Base-by-base conservation (phyloP, 2,797 vertebrate genomes). In the Muscicapa striata region DNA sequence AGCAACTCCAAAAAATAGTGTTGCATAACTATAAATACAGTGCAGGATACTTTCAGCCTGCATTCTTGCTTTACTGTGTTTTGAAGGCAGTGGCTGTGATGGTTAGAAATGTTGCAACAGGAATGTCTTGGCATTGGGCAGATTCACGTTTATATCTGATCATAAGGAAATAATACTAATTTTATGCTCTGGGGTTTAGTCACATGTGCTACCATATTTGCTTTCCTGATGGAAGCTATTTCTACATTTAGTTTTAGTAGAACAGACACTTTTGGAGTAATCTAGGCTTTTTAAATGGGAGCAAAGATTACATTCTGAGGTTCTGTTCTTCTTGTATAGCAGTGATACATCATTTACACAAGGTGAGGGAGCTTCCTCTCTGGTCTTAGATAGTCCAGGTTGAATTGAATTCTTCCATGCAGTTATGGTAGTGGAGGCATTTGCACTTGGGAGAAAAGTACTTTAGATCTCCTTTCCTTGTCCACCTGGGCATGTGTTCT, bases 11-110 rank as follows among this genome's bases (percentile, higher is more conserved):
- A 91, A 88, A 93, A 82, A 66, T 24, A 59, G 57, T 21, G 22
- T 94, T 96, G 94, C 85, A 20, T 87, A 95, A 94, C 69, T 91
- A 16, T 91, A 95, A 95, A 84, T 90, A 90, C 57, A 85, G 49
- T 26, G 59, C 87, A 83, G 68, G 68, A 36, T 94, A 70, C 89
- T 91, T 93, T 86, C 74, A 89, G 57, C 67, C 74, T 86, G 68
- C 67, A 61, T 96, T 93, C 90, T 87, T 90, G 77, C 67, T 87
- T 86, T 84, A 64, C 48, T 84, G 48, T 91, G 43, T 87, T 96
- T 77, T 91, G 61, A 74, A 90, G 87, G 45, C 87, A 46, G 46
- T 79, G 69, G 58, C 72, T 87, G 45, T 59, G 43, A 57, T 92
- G 86, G 93, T 80, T 93, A 87, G 85, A 93, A 94, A 70, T 92